Conservation (phyloP, 1,140 invertebrate genomes). For the Papilio glaucus region DNA sequence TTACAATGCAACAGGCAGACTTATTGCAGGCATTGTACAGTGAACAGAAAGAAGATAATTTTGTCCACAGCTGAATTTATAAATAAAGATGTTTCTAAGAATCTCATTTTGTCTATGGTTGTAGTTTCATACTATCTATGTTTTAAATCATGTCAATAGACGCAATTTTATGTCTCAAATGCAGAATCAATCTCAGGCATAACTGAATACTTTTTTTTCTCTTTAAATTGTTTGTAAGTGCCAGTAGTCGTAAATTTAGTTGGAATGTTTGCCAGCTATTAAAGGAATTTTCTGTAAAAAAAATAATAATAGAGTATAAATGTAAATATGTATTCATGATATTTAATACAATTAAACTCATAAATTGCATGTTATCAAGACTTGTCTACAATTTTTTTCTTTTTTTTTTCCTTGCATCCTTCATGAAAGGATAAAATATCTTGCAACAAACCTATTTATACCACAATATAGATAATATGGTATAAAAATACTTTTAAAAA, state of each 20-base stretch:
- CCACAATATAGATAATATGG: background rate
- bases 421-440: constrained; percentile 9
- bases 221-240: too few species aligned
- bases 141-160: too few species aligned
- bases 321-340: background rate
- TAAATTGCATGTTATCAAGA: background rate
- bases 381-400: background rate
- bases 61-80: constrained; percentile 10
- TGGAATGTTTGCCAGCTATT: too few species aligned
- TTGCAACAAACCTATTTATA: constrained; percentile 1
- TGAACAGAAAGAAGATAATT: constrained; percentile 36
- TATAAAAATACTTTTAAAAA: constrained; percentile 27
- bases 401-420: background rate
- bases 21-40: constrained; percentile 80
- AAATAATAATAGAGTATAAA: too few species aligned
- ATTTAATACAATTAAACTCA: background rate
- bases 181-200: too few species aligned
- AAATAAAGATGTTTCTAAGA: background rate
- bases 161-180: too few species aligned
- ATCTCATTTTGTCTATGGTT: background rate
- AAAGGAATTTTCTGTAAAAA: too few species aligned
- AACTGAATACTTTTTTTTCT: too few species aligned
- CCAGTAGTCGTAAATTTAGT: too few species aligned
- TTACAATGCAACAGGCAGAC: constrained; percentile 86
- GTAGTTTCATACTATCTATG: too few species aligned